These are phyloP conservation scores for Homarus americanus DNA, from an alignment of 1,140 invertebrate species.

Conservation along the genomic window DNA sequence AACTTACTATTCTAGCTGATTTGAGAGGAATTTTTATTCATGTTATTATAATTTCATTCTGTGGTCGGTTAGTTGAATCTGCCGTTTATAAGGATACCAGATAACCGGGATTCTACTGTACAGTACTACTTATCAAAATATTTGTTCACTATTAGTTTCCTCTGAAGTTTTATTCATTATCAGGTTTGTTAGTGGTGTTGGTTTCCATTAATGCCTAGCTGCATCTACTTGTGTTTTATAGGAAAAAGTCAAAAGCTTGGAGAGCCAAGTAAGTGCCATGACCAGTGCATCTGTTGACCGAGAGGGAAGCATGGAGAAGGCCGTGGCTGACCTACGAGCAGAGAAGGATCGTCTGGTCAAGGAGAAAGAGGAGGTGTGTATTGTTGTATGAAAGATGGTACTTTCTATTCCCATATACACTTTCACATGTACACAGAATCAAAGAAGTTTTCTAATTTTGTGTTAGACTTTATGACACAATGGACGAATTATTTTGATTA, in stretches of 20 bases:
- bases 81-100: too few species aligned
- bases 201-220: background rate
- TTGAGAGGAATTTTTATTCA: too few species aligned
- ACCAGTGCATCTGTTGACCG: slow-evolving; percentile 14
- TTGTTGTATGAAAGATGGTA: too few species aligned
- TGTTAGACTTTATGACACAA: too few species aligned
- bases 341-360: slow-evolving; percentile 38
- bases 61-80: too few species aligned
- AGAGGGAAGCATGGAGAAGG: slow-evolving; percentile 43
- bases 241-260: slow-evolving; percentile 27
- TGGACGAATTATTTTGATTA: too few species aligned
- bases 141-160: background rate
- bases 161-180: background rate
- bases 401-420: too few species aligned
- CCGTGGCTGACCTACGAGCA: background rate
- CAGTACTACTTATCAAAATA: background rate
- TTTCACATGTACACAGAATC: too few species aligned
- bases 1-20: too few species aligned
- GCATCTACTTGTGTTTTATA: background rate
- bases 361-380: slow-evolving; percentile 49
- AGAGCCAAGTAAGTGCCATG: slow-evolving; percentile 45
- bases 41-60: too few species aligned
- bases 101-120: too few species aligned
- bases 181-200: background rate
- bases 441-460: too few species aligned